Base-by-base conservation (phyloP, 2,113 vertebrate species). In the Elephas maximus region DNA sequence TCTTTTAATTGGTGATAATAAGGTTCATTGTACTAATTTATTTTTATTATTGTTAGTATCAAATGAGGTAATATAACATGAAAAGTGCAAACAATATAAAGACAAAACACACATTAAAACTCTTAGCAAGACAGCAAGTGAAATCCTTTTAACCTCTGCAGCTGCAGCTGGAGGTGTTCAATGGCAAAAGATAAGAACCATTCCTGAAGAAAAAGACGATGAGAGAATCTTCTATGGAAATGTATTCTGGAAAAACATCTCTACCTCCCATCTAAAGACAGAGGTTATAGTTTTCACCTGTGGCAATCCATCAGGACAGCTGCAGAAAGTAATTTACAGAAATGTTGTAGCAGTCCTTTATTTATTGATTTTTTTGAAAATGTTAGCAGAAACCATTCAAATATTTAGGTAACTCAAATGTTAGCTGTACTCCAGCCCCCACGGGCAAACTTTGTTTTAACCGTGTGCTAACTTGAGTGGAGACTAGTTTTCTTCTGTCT, bases 1-100 rank as follows among this genome's bases (percentile, higher is more conserved):
- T 65, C 44, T 65, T 95, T 95, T 92, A 95, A 95, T 92, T 92
- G n/a, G 69, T 89, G 79, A 86, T 89, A 83, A 82, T 23, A 81
- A 88, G 4, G 30, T 1, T n/a, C 37, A 8, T 26, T 94, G 14
- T 82, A 82, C 85, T 69, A 45, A 77, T 85, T 84, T 90, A 60
- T 74, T 89, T 91, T 93, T 21, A 73, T 90, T 96, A 8, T 74
- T 73, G 9, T 93, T 94, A n/a, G 37, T 67, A 69, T 76, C 67
- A 82, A 82, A 17, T 37, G 20, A 33, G 5, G 28, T 12, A 79
- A 69, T 81, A 69, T 67, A 74, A 63, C 79, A 89, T 37, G 17
- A 88, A 80, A 84, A 81, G 76, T 41, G 9, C 45, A 92, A 93
- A 89, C 12, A 79, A 44, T 37, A 69, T 20, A 65, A 94, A 88